Conservation (phyloP, 1,140 invertebrate species). For the Cherax quadricarinatus region DNA sequence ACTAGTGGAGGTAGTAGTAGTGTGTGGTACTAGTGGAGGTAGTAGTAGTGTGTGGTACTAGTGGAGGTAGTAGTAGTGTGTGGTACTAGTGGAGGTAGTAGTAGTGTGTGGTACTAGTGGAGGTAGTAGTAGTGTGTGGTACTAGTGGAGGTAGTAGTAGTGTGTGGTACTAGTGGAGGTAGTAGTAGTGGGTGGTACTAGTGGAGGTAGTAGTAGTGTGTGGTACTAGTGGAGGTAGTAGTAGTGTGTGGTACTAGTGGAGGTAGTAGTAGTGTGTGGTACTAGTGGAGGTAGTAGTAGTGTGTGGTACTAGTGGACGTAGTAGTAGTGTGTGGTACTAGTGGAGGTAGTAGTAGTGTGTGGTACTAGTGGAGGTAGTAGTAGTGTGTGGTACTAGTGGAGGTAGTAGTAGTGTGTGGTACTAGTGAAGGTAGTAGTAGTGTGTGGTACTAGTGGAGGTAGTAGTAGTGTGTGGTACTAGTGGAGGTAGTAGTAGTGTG, state of each 20-base stretch:
- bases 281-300: not conserved
- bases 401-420: not conserved
- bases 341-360: not conserved
- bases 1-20: not conserved
- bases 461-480: not conserved
- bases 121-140: not conserved
- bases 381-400: not conserved
- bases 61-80: not conserved
- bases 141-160: too few species aligned
- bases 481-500: not conserved
- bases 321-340: too few species aligned
- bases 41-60: not conserved
- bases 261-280: not conserved
- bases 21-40: not conserved
- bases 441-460: not conserved
- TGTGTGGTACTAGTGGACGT: not conserved
- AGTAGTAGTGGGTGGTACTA: not conserved
- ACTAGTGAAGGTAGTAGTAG: not conserved
- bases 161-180: too few species aligned
- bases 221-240: too few species aligned
- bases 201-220: not conserved
- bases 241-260: too few species aligned
- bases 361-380: not conserved
- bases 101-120: not conserved
- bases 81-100: too few species aligned